Percentiles rank a stretch among this genome's conserved stretches.
These are phyloP conservation scores for Gibbula magus DNA, from an alignment of 2,888 invertebrate species.

Conservation along the genomic window DNA sequence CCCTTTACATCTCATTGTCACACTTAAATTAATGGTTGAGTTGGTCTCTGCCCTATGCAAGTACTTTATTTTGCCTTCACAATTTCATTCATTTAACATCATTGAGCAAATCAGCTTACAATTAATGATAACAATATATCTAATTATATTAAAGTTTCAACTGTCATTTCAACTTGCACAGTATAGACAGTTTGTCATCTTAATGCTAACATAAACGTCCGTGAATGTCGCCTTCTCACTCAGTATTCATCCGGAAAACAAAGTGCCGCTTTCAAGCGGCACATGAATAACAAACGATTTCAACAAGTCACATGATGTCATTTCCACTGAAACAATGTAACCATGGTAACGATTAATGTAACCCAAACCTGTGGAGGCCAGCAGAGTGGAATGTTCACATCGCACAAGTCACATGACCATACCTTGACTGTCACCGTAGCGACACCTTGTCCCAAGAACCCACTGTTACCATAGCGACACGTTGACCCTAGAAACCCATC, in stretches of 20 bases:
- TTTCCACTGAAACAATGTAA: not conserved
- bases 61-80: too few species aligned
- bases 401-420: conserved; percentile 23
- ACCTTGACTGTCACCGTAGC: not conserved
- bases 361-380: conserved; percentile 23
- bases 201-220: too few species aligned
- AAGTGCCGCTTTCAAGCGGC: not conserved
- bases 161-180: too few species aligned
- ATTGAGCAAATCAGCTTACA: too few species aligned
- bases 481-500: not conserved
- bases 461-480: not conserved
- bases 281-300: not conserved
- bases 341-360: not conserved
- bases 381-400: conserved; percentile 30
- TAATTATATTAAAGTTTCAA: too few species aligned
- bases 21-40: too few species aligned
- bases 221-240: too few species aligned
- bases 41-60: too few species aligned
- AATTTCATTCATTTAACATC: too few species aligned
- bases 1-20: too few species aligned
- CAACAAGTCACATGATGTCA: not conserved
- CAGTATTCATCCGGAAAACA: not conserved
- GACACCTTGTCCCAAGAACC: not conserved
- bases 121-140: too few species aligned
- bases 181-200: too few species aligned